phyloP scores from a whole-genome alignment of 2,888 invertebrate genomes.

The Teinopalpus imperialis region DNA sequence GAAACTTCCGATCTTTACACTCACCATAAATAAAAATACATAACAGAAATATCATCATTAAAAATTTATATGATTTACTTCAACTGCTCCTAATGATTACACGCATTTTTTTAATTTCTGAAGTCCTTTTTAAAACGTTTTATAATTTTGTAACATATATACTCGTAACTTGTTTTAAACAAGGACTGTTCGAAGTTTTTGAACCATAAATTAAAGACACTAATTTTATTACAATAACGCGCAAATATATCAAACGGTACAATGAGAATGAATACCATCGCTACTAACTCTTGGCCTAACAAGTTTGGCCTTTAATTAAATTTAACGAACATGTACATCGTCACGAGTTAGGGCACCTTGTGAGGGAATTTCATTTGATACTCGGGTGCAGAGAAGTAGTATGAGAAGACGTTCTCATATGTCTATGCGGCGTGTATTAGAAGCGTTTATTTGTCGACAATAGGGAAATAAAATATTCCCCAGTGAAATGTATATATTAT shows the following conservation, averaged over 20 bases:
- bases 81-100: no score
- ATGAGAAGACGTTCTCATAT: no score
- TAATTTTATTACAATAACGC: background rate
- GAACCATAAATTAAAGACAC: background rate
- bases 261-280: background rate
- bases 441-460: background rate
- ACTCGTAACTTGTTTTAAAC: background rate
- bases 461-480: constrained; percentile 7
- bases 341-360: background rate
- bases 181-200: background rate
- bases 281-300: constrained; percentile 7
- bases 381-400: background rate
- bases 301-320: constrained; percentile 18
- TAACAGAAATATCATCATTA: no score
- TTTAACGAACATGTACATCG: constrained; percentile 5
- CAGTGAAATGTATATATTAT: no score
- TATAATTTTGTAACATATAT: no score
- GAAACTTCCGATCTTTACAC: no score
- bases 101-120: no score
- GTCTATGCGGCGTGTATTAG: no score
- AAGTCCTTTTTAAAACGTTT: no score
- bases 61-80: no score
- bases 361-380: constrained; percentile 3
- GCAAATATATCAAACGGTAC: background rate
- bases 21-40: no score